phyloP scores from a whole-genome alignment of 2,888 invertebrate genomes.

The Strigamia crassipes region DNA sequence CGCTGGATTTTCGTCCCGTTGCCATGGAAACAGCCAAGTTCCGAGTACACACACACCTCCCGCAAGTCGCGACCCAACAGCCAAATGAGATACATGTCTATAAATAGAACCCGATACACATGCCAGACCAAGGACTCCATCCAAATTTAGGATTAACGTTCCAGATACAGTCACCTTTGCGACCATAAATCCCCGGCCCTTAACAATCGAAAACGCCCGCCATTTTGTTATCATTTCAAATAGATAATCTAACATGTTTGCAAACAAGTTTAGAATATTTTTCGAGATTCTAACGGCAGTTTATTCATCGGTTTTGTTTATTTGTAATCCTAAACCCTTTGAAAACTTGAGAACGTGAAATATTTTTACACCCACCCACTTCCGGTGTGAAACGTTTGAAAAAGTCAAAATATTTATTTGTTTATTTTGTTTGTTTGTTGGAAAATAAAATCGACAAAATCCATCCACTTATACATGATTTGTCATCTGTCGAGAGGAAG shows the following conservation, averaged over 20 bases:
- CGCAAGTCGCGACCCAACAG: background rate
- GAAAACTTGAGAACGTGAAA: no score
- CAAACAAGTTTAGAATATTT: no score
- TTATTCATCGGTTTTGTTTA: no score
- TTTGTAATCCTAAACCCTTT: no score
- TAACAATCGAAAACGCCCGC: background rate
- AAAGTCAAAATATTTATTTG: no score
- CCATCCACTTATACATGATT: background rate
- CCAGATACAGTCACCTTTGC: background rate
- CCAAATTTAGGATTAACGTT: slow-evolving; percentile 33
- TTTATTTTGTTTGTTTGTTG: background rate
- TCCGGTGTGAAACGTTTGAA: no score
- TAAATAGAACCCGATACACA: background rate
- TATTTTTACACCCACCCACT: no score
- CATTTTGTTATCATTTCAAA: no score
- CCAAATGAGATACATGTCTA: background rate
- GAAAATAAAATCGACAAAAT: background rate
- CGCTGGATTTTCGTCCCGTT: background rate
- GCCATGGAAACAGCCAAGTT: background rate
- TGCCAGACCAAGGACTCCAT: slow-evolving; percentile 24
- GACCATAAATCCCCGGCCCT: background rate
- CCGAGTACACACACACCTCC: background rate
- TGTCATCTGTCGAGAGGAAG: background rate
- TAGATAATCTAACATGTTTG: no score
- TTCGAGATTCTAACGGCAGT: no score